A percentile compares a stretch with the other conserved stretches of the same genome.
These are phyloP conservation scores for Catalaphyllia jardinei DNA, from an alignment of 64 coral and sea anemone species.

Conservation along the genomic window DNA sequence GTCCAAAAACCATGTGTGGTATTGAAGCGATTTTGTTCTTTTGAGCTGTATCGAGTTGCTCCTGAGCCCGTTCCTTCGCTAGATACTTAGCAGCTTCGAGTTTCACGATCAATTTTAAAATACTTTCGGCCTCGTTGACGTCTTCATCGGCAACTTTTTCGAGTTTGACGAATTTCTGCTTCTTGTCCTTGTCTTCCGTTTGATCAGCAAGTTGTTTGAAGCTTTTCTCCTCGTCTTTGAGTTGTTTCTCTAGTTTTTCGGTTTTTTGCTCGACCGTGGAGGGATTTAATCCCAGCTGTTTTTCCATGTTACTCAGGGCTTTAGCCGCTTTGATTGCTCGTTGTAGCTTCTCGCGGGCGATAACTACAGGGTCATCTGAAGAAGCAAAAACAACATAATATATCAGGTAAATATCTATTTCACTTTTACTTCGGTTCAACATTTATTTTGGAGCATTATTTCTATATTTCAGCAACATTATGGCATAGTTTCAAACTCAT, in stretches of 20 bases:
- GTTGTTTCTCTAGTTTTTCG: conserved; percentile 38
- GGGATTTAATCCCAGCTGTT: conserved; percentile 55
- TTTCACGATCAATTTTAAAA: conserved; percentile 62
- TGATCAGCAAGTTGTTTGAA: conserved; percentile 45
- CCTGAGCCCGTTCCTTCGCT: conserved; percentile 49
- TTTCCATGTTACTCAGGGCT: conserved; percentile 52
- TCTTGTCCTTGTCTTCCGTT: conserved; percentile 33
- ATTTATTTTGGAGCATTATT: no score
- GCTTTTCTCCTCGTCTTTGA: conserved; percentile 41
- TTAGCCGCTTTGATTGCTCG: conserved; percentile 42
- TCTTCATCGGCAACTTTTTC: conserved; percentile 68
- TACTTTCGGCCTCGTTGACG: conserved; percentile 54
- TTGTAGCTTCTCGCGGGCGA: conserved; percentile 49
- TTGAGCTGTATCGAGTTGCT: conserved; percentile 45
- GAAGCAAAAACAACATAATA: neutral
- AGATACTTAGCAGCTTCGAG: conserved; percentile 66
- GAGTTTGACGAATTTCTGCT: conserved; percentile 44
- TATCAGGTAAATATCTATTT: neutral
- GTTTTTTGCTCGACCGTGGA: conserved; percentile 33
- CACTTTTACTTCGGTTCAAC: neutral
- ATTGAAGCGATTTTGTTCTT: conserved; percentile 34
- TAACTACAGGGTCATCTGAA: conserved; percentile 39
- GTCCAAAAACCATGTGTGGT: conserved; percentile 6
- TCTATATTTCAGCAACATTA: no score
- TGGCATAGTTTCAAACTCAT: no score